Conservation (phyloP, 2,797 vertebrate genomes). For the Cheirogaleus major region DNA sequence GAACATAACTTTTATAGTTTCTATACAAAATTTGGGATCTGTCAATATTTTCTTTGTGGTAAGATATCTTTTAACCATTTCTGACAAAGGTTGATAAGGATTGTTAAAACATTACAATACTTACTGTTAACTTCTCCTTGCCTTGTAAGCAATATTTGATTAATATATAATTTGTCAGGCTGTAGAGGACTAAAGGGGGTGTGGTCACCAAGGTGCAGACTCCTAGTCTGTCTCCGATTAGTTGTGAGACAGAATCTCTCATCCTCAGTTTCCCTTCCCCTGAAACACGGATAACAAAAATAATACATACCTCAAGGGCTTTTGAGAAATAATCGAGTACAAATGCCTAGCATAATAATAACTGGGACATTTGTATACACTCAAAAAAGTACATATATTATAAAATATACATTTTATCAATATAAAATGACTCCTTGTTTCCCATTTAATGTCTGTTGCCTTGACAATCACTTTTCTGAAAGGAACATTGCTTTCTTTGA, state of each 20-base stretch:
- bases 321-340: neutral
- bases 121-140: neutral
- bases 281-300: neutral
- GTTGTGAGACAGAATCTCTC: neutral
- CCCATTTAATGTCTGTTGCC: neutral
- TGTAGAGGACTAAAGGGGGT: neutral
- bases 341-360: neutral
- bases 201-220: neutral
- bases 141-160: neutral
- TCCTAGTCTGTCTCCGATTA: neutral
- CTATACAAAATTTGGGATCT: neutral
- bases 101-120: neutral
- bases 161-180: neutral
- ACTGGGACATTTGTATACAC: neutral
- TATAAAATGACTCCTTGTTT: neutral
- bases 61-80: neutral
- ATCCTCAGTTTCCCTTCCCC: neutral
- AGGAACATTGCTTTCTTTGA: neutral
- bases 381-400: neutral
- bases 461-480: neutral
- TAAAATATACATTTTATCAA: neutral
- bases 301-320: neutral
- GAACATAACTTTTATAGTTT: neutral
- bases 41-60: neutral
- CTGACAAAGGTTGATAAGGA: neutral